Evolutionary conservation across 2,888 invertebrate genomes (phyloP).

Genomic region (Malthinus flaveolus): DNA sequence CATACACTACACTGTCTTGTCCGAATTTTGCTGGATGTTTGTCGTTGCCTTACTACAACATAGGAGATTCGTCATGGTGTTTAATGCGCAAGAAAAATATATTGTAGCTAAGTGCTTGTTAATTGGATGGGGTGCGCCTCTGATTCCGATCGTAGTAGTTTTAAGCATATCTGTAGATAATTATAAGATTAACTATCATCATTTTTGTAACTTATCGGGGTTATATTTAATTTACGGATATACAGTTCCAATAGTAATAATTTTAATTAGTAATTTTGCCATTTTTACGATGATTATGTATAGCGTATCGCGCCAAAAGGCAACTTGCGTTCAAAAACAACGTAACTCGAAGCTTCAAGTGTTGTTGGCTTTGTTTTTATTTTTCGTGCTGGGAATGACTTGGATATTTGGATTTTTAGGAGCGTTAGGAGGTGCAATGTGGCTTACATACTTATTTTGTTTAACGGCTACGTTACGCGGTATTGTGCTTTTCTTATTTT

Average conservation of each 20-base stretch:
- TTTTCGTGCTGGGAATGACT: constrained; percentile 61
- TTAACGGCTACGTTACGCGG: constrained; percentile 59
- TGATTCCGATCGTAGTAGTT: constrained; percentile 54
- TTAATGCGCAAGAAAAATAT: constrained; percentile 60
- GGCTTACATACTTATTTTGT: constrained; percentile 56
- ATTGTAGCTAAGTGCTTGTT: constrained; percentile 62
- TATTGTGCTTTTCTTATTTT: constrained; percentile 60
- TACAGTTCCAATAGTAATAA: constrained; percentile 57
- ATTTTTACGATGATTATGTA: constrained; percentile 61
- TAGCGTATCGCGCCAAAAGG: constrained; percentile 53
- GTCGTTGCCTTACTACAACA: constrained; percentile 67
- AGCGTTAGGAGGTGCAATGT: constrained; percentile 39
- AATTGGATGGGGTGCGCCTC: constrained; percentile 63
- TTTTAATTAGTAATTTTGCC: constrained; percentile 58
- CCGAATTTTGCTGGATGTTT: constrained; percentile 71
- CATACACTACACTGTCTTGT: constrained; percentile 65
- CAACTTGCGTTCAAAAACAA: constrained; percentile 54
- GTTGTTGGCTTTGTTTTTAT: constrained; percentile 59
- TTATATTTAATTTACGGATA: constrained; percentile 57
- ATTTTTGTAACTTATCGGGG: constrained; percentile 57
- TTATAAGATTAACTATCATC: constrained; percentile 45
- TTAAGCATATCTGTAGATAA: constrained; percentile 2
- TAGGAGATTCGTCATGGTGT: constrained; percentile 63
- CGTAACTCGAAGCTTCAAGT: constrained; percentile 59
- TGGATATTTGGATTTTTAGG: constrained; percentile 61